Evolutionary conservation across 2,113 vertebrate species (phyloP).

Genomic region (Aphelocoma coerulescens): DNA sequence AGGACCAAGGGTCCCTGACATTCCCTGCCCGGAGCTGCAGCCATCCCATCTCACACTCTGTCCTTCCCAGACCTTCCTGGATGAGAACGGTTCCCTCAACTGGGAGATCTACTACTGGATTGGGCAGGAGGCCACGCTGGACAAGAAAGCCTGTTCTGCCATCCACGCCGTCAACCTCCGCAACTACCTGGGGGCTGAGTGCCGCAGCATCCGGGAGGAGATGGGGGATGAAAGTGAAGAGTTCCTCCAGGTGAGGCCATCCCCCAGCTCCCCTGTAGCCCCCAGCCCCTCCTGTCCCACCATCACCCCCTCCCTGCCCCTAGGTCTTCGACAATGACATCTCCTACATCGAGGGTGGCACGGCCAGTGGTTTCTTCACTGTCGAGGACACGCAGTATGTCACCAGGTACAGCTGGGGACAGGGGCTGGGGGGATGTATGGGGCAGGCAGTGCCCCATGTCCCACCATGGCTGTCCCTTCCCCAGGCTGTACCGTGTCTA

Average conservation of each 20-base stretch:
- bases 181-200: slow-evolving; percentile 92
- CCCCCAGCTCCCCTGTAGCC: accelerated
- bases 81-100: slow-evolving; percentile 86
- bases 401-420: slow-evolving; percentile 74
- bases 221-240: slow-evolving; percentile 98
- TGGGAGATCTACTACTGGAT: slow-evolving; percentile 99
- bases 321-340: slow-evolving; percentile 94
- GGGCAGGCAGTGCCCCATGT: background rate
- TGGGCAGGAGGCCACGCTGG: slow-evolving; percentile 89
- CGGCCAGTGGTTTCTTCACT: slow-evolving; percentile 92
- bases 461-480: background rate
- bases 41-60: background rate
- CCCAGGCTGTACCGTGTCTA: slow-evolving; percentile 91
- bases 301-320: background rate
- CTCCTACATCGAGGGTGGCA: slow-evolving; percentile 95
- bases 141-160: slow-evolving; percentile 95
- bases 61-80: slow-evolving; percentile 82
- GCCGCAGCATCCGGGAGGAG: slow-evolving; percentile 90
- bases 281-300: background rate
- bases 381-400: slow-evolving; percentile 89
- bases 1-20: accelerated
- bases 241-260: slow-evolving; percentile 81
- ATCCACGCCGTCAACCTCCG: slow-evolving; percentile 96
- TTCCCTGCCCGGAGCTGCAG: accelerated
- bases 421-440: accelerated